Evolutionary conservation across 2,888 invertebrate genomes (phyloP).

Genomic region (Ferdinandea cuprea): DNA sequence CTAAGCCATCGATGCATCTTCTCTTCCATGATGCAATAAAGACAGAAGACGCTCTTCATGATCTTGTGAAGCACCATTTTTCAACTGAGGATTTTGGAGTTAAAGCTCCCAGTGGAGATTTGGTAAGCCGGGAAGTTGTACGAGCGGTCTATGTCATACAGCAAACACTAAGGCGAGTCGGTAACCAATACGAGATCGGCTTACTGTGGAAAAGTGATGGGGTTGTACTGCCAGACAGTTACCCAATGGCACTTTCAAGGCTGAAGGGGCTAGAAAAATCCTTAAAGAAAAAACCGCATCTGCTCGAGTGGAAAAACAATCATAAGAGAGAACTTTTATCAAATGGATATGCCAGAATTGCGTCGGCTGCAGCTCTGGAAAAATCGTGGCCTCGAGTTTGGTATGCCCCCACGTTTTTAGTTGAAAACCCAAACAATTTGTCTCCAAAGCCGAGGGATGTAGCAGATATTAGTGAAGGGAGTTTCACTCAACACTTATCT

Average conservation of each 20-base stretch:
- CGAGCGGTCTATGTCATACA: constrained; percentile 1
- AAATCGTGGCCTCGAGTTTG: constrained; percentile 59
- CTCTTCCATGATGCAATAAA: constrained; percentile 42
- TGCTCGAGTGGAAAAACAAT: constrained; percentile 42
- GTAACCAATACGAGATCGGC: neutral
- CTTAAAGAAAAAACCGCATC: constrained; percentile 6
- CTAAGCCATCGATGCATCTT: constrained; percentile 27
- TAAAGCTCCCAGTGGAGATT: constrained; percentile 21
- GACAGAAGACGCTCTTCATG: constrained; percentile 31
- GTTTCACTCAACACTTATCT: neutral
- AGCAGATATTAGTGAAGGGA: neutral
- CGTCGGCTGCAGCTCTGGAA: constrained; percentile 34
- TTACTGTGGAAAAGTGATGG: neutral
- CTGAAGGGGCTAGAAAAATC: constrained; percentile 28
- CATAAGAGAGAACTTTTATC: constrained; percentile 51
- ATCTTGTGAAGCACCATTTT: constrained; percentile 27
- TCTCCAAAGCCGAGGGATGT: neutral
- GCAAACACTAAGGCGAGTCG: neutral
- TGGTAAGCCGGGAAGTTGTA: constrained; percentile 15
- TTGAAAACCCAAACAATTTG: neutral
- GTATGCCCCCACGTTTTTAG: neutral
- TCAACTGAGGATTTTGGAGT: constrained; percentile 32
- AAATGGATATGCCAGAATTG: constrained; percentile 59
- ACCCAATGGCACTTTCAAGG: constrained; percentile 42
- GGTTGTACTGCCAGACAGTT: neutral